Percentiles rank a stretch among this genome's conserved stretches.
Conservation (phyloP, 2,888 invertebrate genomes). For the Ectemnius lituratus region DNA sequence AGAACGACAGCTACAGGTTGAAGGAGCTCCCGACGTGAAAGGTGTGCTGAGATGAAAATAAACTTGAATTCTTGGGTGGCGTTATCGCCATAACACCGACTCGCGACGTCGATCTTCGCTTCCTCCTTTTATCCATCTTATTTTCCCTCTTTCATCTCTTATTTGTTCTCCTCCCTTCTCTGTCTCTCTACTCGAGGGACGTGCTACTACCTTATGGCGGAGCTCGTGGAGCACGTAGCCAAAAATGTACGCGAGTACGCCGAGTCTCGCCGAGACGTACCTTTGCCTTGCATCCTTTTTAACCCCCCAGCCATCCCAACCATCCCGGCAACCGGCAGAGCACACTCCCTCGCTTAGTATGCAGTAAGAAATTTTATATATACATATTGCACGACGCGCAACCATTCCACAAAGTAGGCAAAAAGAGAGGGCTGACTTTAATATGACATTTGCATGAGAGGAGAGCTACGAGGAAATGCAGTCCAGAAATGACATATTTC, state of each 20-base stretch:
- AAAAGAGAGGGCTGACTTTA: too few species aligned
- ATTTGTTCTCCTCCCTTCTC: slow-evolving; percentile 23
- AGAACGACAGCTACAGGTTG: slow-evolving; percentile 63
- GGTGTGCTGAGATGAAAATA: slow-evolving; percentile 53
- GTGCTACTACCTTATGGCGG: slow-evolving; percentile 42
- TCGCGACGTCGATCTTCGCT: slow-evolving; percentile 28
- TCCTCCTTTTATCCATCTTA: slow-evolving; percentile 19
- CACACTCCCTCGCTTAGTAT: slow-evolving; percentile 19
- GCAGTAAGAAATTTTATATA: slow-evolving; percentile 35
- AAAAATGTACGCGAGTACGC: slow-evolving; percentile 45
- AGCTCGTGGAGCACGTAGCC: slow-evolving; percentile 45
- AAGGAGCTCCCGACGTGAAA: slow-evolving; percentile 23
- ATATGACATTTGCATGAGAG: too few species aligned
- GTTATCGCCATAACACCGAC: slow-evolving; percentile 50
- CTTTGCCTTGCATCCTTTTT: slow-evolving; percentile 18
- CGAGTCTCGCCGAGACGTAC: slow-evolving; percentile 5
- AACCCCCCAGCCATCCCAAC: neutral
- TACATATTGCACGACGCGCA: slow-evolving; percentile 15
- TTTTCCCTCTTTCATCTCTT: slow-evolving; percentile 14
- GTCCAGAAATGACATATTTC: too few species aligned
- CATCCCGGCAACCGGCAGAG: neutral
- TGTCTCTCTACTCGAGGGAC: slow-evolving; percentile 1
- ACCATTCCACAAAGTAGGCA: slow-evolving; percentile 20
- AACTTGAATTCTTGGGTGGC: slow-evolving; percentile 46
- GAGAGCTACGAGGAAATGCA: too few species aligned